These are phyloP conservation scores for Rhinoptilus africanus DNA, from an alignment of 2,113 vertebrate species.

Conservation along the genomic window DNA sequence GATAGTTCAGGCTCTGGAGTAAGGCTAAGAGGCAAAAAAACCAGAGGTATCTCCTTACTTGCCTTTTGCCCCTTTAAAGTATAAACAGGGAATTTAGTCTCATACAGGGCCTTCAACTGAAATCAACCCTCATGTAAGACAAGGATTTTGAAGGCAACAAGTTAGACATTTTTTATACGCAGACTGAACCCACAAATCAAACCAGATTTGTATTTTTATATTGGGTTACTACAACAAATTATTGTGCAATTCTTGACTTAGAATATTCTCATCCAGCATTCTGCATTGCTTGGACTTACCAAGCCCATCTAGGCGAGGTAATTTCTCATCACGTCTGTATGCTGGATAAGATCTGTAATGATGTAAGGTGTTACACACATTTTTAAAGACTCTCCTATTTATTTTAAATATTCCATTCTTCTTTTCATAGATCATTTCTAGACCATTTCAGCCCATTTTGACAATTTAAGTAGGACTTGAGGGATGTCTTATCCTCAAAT, in stretches of 20 bases:
- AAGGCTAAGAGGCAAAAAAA: neutral
- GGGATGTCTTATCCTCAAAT: neutral
- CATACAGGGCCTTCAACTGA: neutral
- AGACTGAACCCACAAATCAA: neutral
- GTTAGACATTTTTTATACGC: neutral
- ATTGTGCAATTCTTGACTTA: neutral
- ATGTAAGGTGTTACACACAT: neutral
- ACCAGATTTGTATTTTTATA: neutral
- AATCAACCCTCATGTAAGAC: neutral
- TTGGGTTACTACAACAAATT: neutral
- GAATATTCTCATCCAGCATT: neutral
- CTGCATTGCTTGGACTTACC: neutral
- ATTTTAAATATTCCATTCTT: neutral
- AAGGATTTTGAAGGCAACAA: neutral
- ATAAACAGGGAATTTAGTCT: neutral
- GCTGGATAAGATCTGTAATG: neutral
- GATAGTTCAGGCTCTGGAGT: neutral
- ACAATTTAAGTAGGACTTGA: neutral
- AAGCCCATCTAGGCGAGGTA: neutral
- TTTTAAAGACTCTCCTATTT: neutral
- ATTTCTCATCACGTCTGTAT: neutral
- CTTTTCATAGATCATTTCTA: neutral
- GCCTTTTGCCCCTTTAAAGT: neutral
- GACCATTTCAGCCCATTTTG: neutral
- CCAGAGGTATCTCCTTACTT: neutral